Conservation (phyloP, 2,797 vertebrate species). For the Xenops minutus region DNA sequence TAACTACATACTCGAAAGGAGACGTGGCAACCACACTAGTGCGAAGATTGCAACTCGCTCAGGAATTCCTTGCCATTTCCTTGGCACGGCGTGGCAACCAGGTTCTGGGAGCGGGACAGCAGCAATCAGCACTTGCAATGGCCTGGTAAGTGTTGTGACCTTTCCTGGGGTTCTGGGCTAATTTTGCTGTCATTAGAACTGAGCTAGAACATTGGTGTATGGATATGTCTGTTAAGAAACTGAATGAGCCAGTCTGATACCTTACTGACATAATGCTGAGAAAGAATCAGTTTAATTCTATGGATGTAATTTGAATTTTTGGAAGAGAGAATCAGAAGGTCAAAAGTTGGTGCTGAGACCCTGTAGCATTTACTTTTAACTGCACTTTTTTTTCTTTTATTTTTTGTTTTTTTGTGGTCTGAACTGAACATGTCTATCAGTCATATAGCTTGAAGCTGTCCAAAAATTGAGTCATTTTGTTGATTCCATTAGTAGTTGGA, state of each 20-base stretch:
- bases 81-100: slow-evolving; percentile 78
- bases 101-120: slow-evolving; percentile 73
- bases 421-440: neutral
- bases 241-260: neutral
- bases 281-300: neutral
- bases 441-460: neutral
- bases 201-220: neutral
- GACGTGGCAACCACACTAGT: slow-evolving; percentile 74
- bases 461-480: neutral
- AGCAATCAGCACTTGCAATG: slow-evolving; percentile 88
- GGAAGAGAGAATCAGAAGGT: neutral
- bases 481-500: neutral
- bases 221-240: neutral
- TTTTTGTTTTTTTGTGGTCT: neutral
- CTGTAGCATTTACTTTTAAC: neutral
- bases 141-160: slow-evolving; percentile 85
- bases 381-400: neutral
- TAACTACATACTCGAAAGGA: slow-evolving; percentile 85
- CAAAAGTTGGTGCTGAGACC: neutral
- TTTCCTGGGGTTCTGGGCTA: neutral
- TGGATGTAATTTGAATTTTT: neutral
- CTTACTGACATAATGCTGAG: neutral
- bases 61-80: slow-evolving; percentile 81
- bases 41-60: slow-evolving; percentile 52
- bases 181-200: neutral